Evolutionary conservation across 2,113 vertebrate genomes (phyloP), one percentile per base, ranked within the genome.

Genomic region (Pardalotus punctatus): DNA sequence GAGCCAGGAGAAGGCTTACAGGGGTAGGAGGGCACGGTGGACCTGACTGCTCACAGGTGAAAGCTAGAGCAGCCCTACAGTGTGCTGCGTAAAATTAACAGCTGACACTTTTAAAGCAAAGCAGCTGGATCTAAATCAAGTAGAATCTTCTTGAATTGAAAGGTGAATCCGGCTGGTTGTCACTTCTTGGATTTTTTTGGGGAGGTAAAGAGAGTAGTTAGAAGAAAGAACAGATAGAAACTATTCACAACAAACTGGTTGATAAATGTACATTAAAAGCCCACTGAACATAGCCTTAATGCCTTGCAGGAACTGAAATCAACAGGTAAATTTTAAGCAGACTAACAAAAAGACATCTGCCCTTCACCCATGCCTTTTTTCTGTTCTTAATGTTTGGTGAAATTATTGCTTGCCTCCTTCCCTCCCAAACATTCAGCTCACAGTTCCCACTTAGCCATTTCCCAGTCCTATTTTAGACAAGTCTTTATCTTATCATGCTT

Each of bases 401-500:
- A 94, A 81, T 66, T 14, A 86, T 60, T 36, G 27, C 73, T 90
- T 88, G 38, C 65, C 57, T 84, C 57, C 73, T 95, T 78, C 86
- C 88, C 70, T 89, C 86, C 87, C 81, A 91, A 86, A 89, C 38
- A 12, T 54, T 91, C 78, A 73, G 78, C 74, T 89, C 71, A 23
- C 84, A 42, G 70, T 69, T 91, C 81, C 69, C 57, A 85, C 66
- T 92, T 65, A 96, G 78, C 84, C 94, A 77, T 66, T 90, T 97
- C 87, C 81, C 58, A 82, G 81, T 50, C 90, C 66, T 86, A 45
- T 80, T 96, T 91, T 82, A 77, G 62, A 83, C 79, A 86, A 90
- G 80, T 65, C 78, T 88, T 87, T 94, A 87, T 91, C 87, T 96
- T 95, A 89, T 86, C 88, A 70, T 40, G 48, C 45, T 94, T 81